Base-by-base conservation (phyloP, 2,113 vertebrate genomes). In the Silurus asotus region DNA sequence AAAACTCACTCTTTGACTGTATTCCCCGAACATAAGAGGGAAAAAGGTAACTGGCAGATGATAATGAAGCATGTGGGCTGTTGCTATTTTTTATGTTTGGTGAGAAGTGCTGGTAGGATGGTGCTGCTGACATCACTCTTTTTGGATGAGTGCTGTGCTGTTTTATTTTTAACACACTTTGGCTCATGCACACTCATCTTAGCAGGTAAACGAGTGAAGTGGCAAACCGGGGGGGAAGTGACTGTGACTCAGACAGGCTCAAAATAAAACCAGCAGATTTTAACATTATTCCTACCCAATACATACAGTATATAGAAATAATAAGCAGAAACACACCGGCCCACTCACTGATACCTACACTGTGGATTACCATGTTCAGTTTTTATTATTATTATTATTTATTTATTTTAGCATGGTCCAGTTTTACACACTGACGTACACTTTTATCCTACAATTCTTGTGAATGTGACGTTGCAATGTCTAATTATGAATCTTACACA, bases 111-210 rank as follows among this genome's bases (percentile, higher is more conserved):
- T 85, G 61, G 61, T 65, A 45, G 75, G 76, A 58, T 59, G 62
- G 76, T 70, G 84, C 76, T 48, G 76, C 74, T 67, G 62, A 85
- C 76, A 65, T 85, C 84, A 85, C 28, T 69, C 10, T 15, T 58
- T 56, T 45, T 28, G 84, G 51, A 65, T 69, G 59, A 55, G 84
- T 80, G 76, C 62, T 37, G 37, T 67, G 51, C 14, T 58, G 76
- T 80, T 65, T 82, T 85, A 69, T 85, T 85, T 80, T 80, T 84
- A 62, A 84, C 69, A n/a, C 70, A 75, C 56, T 74, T 62, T 58
- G 83, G 83, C 83, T 84, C 70, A 62, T 59, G 58, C 25, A 69
- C 28, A 49, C 53, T 79, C 75, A 69, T 67, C 84, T 62, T 69
- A 56, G 23, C 76, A 58, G 51, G 76, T 78, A 85, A 85, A 80